phyloP scores from a whole-genome alignment of 1,140 invertebrate genomes.

The Triops cancriformis region DNA sequence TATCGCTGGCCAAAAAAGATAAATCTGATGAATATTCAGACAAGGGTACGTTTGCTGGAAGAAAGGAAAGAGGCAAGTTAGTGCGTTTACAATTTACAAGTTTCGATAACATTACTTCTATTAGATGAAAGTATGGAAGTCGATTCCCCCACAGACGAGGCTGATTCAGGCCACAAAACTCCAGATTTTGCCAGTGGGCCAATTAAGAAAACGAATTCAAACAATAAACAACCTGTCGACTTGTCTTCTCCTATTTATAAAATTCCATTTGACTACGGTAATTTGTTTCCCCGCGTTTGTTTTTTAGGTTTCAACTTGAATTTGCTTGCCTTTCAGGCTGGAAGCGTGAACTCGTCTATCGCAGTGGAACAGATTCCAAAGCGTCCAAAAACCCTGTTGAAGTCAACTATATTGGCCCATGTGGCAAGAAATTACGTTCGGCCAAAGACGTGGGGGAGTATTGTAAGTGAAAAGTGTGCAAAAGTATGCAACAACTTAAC shows the following conservation, averaged over 20 bases:
- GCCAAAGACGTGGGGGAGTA: slow-evolving; percentile 29
- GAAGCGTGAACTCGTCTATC: slow-evolving; percentile 26
- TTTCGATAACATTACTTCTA: background rate
- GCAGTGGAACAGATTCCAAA: background rate
- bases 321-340: slow-evolving; percentile 2
- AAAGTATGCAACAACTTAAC: background rate
- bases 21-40: background rate
- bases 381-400: slow-evolving; percentile 25
- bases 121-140: background rate
- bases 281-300: background rate
- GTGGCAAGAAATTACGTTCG: slow-evolving; percentile 31
- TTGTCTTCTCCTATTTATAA: slow-evolving; percentile 15
- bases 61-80: background rate
- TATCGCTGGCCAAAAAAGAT: background rate
- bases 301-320: background rate
- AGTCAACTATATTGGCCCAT: slow-evolving; percentile 30
- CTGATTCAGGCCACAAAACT: background rate
- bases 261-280: slow-evolving; percentile 23
- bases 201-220: background rate
- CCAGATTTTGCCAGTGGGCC: background rate
- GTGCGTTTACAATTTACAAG: background rate
- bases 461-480: slow-evolving; percentile 25
- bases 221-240: slow-evolving; percentile 11
- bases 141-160: background rate
- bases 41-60: background rate